These are phyloP conservation scores for Megalops cyprinoides DNA, from an alignment of 2,797 vertebrate species.

Conservation along the genomic window DNA sequence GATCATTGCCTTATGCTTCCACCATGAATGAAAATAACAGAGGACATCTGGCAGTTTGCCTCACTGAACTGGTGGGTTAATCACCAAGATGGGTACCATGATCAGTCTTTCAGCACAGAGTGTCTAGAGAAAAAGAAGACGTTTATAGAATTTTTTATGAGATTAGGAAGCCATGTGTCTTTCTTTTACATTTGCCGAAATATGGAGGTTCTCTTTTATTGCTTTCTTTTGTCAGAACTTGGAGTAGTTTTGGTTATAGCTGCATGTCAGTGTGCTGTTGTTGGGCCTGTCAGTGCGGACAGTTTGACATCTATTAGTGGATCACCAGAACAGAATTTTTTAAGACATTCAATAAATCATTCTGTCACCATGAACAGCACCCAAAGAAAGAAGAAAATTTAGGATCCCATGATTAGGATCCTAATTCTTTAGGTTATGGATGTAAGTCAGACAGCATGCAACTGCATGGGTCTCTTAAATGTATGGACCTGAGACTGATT, in stretches of 20 bases:
- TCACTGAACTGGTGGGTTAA: background rate
- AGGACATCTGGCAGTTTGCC: background rate
- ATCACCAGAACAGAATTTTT: constrained; percentile 68
- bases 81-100: background rate
- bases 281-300: constrained; percentile 61
- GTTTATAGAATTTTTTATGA: too few species aligned
- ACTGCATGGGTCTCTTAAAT: background rate
- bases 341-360: constrained; percentile 76
- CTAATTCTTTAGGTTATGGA: background rate
- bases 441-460: background rate
- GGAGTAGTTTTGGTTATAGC: background rate
- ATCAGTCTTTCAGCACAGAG: background rate
- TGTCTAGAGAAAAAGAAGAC: background rate
- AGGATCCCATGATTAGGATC: constrained; percentile 8
- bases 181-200: too few species aligned
- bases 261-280: constrained; percentile 40
- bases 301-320: constrained; percentile 71
- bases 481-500: background rate
- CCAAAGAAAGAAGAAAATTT: constrained; percentile 40
- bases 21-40: background rate
- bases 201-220: background rate
- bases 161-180: too few species aligned
- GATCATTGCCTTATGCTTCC: background rate
- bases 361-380: constrained; percentile 62
- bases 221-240: background rate